Base-by-base conservation (phyloP, 1,140 invertebrate species). In the Trachymyrmex cornetzi region DNA sequence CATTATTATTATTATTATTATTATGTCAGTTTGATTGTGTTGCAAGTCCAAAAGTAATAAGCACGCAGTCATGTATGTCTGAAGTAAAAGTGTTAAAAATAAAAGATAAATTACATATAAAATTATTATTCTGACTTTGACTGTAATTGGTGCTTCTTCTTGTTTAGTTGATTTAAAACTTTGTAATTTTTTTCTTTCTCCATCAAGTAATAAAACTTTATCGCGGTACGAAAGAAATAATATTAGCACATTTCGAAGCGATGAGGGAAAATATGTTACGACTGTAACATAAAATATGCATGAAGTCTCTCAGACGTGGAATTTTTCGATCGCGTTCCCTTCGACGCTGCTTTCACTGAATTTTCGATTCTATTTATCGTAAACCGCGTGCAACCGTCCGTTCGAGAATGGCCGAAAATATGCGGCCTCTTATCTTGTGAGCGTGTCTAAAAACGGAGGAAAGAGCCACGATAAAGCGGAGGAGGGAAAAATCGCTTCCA, bases 401-500 rank as follows among this genome's bases (percentile, higher is more conserved):
- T 44, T 48, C 22, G 48, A 48, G 38, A 55, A 57, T 27, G n/a
- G 67, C 34, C 30, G 82, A 89, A 89, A 88, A 88, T 86, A 88
- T 80, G 74, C 81, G 48, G 27, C 67, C 44, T 57, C 57, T 89
- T 86, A 85, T 86, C 88, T 88, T 7, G 44, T n/a, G 19, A 22
- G 12, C 6, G 53, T 0, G 72, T 55, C 59, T 77, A 66, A 85
- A 75, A 30, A 22, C 44, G 24, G 67, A 88, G 75, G 57, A 79
- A 22, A 57, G 61, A 30, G 34, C 27, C n/a, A 67, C 44, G 72
- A 88, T 88, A 88, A 59, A 74, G n/a, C 66, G 63, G 71, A 79
- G 59, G 57, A 80, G 69, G 67, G 34, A 38, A 79, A 89, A 86
- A 74, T 89, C 30, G 50, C 72, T 55, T 53, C 61, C 22, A 48